Evolutionary conservation across 2,797 vertebrate species (phyloP).

Genomic region (Erpetoichthys calabaricus): DNA sequence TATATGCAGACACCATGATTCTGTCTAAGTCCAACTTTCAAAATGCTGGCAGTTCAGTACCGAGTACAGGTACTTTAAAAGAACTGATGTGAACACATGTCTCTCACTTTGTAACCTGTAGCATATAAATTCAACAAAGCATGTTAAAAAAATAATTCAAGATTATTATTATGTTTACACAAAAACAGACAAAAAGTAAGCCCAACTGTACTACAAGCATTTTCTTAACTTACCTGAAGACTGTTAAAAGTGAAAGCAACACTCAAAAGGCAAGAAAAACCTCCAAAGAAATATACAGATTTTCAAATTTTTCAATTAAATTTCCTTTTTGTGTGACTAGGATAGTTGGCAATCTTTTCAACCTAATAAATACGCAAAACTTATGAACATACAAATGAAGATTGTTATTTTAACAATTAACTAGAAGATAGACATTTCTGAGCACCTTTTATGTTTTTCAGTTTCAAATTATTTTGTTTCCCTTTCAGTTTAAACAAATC

Average conservation of each 20-base stretch:
- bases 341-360: no score
- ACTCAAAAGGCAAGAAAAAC: not conserved
- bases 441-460: no score
- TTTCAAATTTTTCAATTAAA: no score
- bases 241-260: slow-evolving; percentile 14
- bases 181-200: slow-evolving; percentile 53
- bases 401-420: no score
- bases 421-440: no score
- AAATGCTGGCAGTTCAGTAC: slow-evolving; percentile 93
- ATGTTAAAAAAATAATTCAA: slow-evolving; percentile 93
- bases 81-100: slow-evolving; percentile 97
- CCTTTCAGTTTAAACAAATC: no score
- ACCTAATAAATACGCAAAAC: no score
- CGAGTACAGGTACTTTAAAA: slow-evolving; percentile 95
- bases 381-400: no score
- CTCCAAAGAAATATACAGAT: no score
- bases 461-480: no score
- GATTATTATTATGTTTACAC: slow-evolving; percentile 54
- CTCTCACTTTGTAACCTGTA: slow-evolving; percentile 99
- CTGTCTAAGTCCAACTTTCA: slow-evolving; percentile 92
- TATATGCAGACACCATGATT: slow-evolving; percentile 77
- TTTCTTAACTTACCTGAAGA: slow-evolving; percentile 55
- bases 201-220: slow-evolving; percentile 61
- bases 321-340: no score
- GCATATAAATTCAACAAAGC: slow-evolving; percentile 99